Evolutionary conservation across 1,140 invertebrate genomes (phyloP).

Genomic region (Oncopeltus fasciatus): DNA sequence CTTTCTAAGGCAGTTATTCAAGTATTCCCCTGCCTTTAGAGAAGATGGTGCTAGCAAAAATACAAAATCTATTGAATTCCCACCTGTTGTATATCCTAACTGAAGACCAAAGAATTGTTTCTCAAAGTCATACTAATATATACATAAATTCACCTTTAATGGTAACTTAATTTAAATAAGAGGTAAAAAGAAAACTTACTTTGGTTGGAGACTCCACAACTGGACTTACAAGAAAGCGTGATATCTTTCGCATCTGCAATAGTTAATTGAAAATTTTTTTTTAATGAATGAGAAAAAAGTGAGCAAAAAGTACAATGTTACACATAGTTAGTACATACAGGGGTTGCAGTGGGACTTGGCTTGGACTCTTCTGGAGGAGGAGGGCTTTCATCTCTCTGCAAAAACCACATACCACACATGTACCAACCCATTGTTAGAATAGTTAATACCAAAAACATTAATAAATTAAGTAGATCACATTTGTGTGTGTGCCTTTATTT

Average conservation of each 20-base stretch:
- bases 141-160: no score
- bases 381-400: constrained; percentile 8
- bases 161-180: neutral
- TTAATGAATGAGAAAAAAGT: neutral
- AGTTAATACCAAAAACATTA: neutral
- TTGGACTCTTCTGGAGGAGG: neutral
- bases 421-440: constrained; percentile 1
- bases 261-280: neutral
- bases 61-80: no score
- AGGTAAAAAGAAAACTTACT: constrained; percentile 18
- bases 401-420: constrained; percentile 17
- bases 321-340: constrained; percentile 9
- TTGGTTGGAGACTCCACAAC: constrained; percentile 32
- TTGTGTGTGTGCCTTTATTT: no score
- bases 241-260: constrained; percentile 47
- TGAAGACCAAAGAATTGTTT: no score
- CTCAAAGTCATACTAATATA: no score
- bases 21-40: no score
- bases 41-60: no score
- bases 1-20: no score
- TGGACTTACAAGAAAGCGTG: constrained; percentile 63
- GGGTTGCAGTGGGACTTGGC: constrained; percentile 11
- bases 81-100: no score
- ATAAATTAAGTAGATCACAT: neutral
- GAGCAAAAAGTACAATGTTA: neutral